Evolutionary conservation across 2,797 vertebrate genomes (phyloP).

Genomic region (Centropyge bicolor): DNA sequence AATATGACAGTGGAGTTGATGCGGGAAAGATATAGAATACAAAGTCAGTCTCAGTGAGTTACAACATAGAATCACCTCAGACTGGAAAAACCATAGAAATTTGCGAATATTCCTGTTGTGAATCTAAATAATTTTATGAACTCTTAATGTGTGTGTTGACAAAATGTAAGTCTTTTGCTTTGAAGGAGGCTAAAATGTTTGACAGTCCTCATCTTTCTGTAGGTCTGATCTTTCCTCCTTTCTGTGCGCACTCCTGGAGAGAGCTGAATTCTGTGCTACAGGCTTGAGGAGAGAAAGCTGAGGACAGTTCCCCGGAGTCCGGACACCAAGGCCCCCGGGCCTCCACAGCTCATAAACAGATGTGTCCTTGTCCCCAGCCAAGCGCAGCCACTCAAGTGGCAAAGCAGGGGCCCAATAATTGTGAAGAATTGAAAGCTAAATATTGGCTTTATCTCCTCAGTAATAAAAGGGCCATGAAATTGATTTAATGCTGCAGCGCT

Average conservation of each 20-base stretch:
- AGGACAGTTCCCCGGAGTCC: constrained; percentile 83
- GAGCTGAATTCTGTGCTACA: constrained; percentile 55
- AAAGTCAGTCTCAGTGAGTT: constrained; percentile 9
- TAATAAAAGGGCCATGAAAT: constrained; percentile 93
- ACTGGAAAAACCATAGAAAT: constrained; percentile 3
- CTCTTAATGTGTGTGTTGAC: constrained; percentile 10
- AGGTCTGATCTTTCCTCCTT: constrained; percentile 62
- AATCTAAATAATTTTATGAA: constrained; percentile 14
- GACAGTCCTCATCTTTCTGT: constrained; percentile 42
- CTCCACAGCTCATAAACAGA: constrained; percentile 83
- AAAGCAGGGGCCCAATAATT: constrained; percentile 86
- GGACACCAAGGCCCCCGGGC: constrained; percentile 81
- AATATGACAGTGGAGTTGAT: background rate
- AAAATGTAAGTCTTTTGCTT: constrained; percentile 23
- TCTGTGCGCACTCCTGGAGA: constrained; percentile 56
- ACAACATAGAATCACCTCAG: background rate
- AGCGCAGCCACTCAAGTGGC: constrained; percentile 85
- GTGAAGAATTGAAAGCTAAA: constrained; percentile 89
- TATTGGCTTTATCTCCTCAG: constrained; percentile 87
- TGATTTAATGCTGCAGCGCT: constrained; percentile 91
- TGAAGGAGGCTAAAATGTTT: constrained; percentile 9
- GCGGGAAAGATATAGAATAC: background rate
- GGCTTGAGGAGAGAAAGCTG: constrained; percentile 71
- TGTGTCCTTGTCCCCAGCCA: constrained; percentile 86
- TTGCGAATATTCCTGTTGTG: background rate